phyloP scores from a whole-genome alignment of 1,140 invertebrate genomes.

The Papilio polyxenes region DNA sequence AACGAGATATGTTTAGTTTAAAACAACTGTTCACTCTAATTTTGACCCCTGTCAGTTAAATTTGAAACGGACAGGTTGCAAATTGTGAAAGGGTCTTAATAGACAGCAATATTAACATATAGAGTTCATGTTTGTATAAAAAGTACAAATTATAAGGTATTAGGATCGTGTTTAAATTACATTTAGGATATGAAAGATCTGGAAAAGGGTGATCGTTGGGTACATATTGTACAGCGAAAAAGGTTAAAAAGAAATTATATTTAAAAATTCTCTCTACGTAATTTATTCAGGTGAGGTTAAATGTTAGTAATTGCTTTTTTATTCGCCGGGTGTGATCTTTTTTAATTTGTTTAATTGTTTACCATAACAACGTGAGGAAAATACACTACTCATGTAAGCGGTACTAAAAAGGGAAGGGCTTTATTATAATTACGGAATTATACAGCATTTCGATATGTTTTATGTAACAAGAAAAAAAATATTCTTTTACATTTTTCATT shows the following conservation, averaged over 20 bases:
- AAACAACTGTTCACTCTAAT: constrained; percentile 14
- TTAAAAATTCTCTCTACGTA: not conserved
- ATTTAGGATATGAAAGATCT: constrained; percentile 11
- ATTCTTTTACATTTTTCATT: too few relatives aligned
- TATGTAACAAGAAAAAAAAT: too few relatives aligned
- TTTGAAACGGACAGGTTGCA: constrained; percentile 17
- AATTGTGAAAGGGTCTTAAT: constrained; percentile 9
- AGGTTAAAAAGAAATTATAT: not conserved
- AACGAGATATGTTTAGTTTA: not conserved
- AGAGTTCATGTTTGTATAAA: constrained; percentile 1
- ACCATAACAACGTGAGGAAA: not conserved
- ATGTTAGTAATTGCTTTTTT: not conserved
- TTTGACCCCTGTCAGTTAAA: not conserved
- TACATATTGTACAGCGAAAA: not conserved
- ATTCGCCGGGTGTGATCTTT: not conserved
- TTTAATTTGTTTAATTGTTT: constrained; percentile 9
- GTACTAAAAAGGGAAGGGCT: not conserved
- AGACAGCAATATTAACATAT: constrained; percentile 25
- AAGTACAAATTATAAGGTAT: constrained; percentile 1
- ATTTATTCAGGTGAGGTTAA: not conserved
- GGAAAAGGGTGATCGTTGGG: not conserved
- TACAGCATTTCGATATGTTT: too few relatives aligned
- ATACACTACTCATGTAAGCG: not conserved
- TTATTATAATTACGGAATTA: too few relatives aligned
- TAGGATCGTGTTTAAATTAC: not conserved